Conservation (phyloP, 2,113 vertebrate genomes). For the Urocolius indicus region DNA sequence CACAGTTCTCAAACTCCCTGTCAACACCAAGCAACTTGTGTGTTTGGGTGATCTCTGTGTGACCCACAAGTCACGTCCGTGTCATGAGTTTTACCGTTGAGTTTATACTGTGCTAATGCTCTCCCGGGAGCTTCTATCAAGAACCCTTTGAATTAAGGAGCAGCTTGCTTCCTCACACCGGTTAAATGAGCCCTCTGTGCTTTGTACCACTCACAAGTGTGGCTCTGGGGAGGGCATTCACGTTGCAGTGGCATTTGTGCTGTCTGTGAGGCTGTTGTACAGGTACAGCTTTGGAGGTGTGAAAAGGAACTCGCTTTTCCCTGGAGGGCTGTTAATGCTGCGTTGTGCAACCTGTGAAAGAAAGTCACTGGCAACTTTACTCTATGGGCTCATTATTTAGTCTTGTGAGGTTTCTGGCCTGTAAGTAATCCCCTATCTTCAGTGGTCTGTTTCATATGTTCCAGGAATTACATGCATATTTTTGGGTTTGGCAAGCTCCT, state of each 20-base stretch:
- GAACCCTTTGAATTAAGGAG: not conserved
- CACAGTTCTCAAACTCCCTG: fast-evolving
- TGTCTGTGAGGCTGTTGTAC: not conserved
- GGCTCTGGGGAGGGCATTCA: not conserved
- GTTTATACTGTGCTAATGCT: not conserved
- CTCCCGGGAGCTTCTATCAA: not conserved
- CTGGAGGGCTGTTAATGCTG: not conserved
- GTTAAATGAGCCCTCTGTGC: not conserved
- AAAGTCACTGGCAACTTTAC: not conserved
- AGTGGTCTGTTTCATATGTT: not conserved
- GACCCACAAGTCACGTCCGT: not conserved
- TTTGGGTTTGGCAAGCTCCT: not conserved
- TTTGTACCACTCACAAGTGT: fast-evolving
- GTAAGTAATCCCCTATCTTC: not conserved
- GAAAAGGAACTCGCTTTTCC: not conserved
- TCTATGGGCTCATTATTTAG: not conserved
- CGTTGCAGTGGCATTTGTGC: fast-evolving
- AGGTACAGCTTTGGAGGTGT: not conserved
- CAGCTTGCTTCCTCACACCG: not conserved
- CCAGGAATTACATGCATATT: not conserved
- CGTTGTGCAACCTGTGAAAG: fast-evolving
- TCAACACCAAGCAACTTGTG: fast-evolving
- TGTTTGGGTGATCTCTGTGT: fast-evolving
- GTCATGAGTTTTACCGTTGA: not conserved
- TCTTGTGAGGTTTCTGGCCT: not conserved